A percentile compares a stretch with the other conserved stretches of the same genome.
Conservation (phyloP, 30 jellyfish, hydroid and myxozoan genomes). For the Hydractinia echinata region DNA sequence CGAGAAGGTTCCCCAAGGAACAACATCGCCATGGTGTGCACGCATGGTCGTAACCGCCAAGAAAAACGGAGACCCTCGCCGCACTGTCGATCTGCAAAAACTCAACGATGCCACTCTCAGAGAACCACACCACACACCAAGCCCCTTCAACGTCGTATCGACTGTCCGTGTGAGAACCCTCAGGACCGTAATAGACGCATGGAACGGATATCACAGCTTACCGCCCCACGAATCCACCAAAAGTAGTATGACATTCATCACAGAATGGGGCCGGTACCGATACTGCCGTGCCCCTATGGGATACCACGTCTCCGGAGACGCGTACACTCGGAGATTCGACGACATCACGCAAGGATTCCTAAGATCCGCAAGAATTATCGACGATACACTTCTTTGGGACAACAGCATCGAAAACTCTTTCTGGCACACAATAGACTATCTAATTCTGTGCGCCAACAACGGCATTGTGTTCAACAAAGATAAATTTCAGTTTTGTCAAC, state of each 20-base stretch:
- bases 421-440: not conserved
- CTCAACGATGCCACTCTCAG: conserved; percentile 33
- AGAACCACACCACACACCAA: conserved; percentile 47
- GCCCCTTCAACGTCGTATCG: conserved; percentile 34
- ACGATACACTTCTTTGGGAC: not conserved
- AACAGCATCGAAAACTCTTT: not conserved
- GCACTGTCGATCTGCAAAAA: conserved; percentile 44
- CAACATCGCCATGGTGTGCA: conserved; percentile 40
- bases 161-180: conserved; percentile 27
- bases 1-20: conserved; percentile 55
- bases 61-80: conserved; percentile 40
- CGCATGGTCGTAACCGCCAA: conserved; percentile 49
- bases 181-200: conserved; percentile 39
- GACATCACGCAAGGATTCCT: not conserved
- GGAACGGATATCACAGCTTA: conserved; percentile 48
- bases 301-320: conserved; percentile 39
- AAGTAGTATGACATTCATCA: conserved; percentile 29
- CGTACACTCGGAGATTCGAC: conserved; percentile 48
- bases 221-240: conserved; percentile 6
- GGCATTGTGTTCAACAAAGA: conserved; percentile 10
- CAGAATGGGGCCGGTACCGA: conserved; percentile 33
- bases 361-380: not conserved
- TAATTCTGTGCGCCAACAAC: not conserved
- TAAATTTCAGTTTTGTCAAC: not conserved
- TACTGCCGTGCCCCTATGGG: conserved; percentile 43